These are phyloP conservation scores for Xestia ashworthii DNA, from an alignment of 2,888 invertebrate species.

Conservation along the genomic window DNA sequence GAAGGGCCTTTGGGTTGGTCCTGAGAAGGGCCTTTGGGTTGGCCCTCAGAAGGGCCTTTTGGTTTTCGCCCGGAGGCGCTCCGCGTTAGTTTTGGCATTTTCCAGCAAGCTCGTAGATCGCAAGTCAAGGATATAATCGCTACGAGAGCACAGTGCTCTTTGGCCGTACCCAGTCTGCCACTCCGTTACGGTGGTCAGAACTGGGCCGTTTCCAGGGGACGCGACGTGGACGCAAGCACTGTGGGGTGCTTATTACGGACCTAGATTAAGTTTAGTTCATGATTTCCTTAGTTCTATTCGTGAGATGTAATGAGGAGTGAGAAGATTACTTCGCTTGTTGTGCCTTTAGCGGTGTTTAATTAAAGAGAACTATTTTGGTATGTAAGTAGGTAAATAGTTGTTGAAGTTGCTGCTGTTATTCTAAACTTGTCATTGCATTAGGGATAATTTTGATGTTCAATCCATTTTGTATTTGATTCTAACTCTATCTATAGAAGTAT, in stretches of 20 bases:
- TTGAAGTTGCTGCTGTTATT: neutral
- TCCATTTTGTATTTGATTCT: neutral
- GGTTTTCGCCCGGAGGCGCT: too few relatives aligned
- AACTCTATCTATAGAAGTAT: neutral
- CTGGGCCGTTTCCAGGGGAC: too few relatives aligned
- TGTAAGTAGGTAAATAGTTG: neutral
- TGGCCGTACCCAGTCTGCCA: too few relatives aligned
- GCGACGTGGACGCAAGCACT: too few relatives aligned
- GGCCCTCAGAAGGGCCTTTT: too few relatives aligned
- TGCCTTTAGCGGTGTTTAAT: neutral
- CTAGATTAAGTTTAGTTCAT: slow-evolving; percentile 51
- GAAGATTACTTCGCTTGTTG: slow-evolving; percentile 18
- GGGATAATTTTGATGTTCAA: neutral
- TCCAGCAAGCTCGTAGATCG: too few relatives aligned
- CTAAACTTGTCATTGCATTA: neutral
- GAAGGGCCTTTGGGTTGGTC: too few relatives aligned
- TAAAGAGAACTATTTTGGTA: neutral
- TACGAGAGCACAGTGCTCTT: too few relatives aligned
- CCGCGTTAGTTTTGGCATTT: too few relatives aligned
- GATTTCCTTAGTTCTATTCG: slow-evolving; percentile 39
- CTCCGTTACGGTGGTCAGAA: too few relatives aligned
- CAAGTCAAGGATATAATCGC: too few relatives aligned
- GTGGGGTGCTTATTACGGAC: slow-evolving; percentile 48
- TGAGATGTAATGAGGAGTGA: slow-evolving; percentile 17
- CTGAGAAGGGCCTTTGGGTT: too few relatives aligned